A percentile compares a stretch with the other conserved stretches of the same genome.
These are phyloP conservation scores for Ostrea edulis DNA, from an alignment of 1,140 invertebrate species.

Conservation along the genomic window DNA sequence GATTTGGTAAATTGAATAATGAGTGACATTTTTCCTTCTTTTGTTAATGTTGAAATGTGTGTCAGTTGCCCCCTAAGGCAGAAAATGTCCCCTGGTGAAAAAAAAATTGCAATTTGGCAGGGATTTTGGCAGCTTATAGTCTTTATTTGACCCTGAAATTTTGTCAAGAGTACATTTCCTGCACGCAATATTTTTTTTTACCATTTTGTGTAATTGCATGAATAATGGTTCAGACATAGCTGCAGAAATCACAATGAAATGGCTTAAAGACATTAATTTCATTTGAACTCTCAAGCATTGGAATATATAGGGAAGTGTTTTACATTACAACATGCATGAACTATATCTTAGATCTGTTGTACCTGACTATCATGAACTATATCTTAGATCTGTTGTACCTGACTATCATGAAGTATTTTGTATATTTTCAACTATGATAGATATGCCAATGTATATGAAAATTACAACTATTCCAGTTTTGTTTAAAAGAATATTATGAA, in stretches of 20 bases:
- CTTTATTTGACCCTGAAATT: not conserved
- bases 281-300: not conserved
- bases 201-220: not conserved
- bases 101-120: not conserved
- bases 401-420: too few species aligned
- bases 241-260: not conserved
- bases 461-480: too few species aligned
- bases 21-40: conserved; percentile 12
- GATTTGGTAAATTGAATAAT: conserved; percentile 18
- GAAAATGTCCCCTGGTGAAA: not conserved
- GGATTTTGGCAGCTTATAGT: not conserved
- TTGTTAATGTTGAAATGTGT: conserved; percentile 7
- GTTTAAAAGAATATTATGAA: too few species aligned
- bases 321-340: too few species aligned
- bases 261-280: not conserved
- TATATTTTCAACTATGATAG: too few species aligned
- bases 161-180: conserved; percentile 4
- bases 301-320: too few species aligned
- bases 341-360: too few species aligned
- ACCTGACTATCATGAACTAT: too few species aligned
- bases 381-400: too few species aligned
- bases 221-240: not conserved
- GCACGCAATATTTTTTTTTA: not conserved
- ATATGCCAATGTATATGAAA: too few species aligned
- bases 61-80: not conserved